Conservation (phyloP, 2,113 vertebrate genomes). For the Naja naja region DNA sequence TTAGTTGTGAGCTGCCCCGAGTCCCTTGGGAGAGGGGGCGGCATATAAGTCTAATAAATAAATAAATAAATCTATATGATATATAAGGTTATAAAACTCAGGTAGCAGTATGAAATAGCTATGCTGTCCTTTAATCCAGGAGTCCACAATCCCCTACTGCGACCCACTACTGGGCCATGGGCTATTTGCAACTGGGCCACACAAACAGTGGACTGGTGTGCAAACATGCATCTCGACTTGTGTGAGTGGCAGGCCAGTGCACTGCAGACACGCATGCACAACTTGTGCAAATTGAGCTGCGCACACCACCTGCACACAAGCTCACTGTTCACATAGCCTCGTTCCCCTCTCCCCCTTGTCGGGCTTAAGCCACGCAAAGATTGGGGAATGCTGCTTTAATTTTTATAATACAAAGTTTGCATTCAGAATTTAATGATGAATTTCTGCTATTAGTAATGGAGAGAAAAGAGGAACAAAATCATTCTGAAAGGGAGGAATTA, state of each 20-base stretch:
- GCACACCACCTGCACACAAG: neutral
- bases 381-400: neutral
- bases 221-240: no score
- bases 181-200: neutral
- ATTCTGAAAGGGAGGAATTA: neutral
- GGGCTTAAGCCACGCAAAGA: neutral
- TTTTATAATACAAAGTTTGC: neutral
- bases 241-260: neutral
- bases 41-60: no score
- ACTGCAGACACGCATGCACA: neutral
- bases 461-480: neutral
- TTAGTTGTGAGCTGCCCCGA: no score
- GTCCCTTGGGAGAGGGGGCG: no score
- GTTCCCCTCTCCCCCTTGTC: accelerated
- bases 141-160: neutral
- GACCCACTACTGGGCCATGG: neutral
- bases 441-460: neutral
- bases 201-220: no score
- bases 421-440: neutral
- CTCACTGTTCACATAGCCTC: neutral
- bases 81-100: neutral
- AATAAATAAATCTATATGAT: neutral
- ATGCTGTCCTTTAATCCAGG: neutral
- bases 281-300: neutral
- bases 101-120: neutral